These are phyloP conservation scores for Pomatostomus ruficeps DNA, from an alignment of 2,113 vertebrate genomes.

Conservation along the genomic window DNA sequence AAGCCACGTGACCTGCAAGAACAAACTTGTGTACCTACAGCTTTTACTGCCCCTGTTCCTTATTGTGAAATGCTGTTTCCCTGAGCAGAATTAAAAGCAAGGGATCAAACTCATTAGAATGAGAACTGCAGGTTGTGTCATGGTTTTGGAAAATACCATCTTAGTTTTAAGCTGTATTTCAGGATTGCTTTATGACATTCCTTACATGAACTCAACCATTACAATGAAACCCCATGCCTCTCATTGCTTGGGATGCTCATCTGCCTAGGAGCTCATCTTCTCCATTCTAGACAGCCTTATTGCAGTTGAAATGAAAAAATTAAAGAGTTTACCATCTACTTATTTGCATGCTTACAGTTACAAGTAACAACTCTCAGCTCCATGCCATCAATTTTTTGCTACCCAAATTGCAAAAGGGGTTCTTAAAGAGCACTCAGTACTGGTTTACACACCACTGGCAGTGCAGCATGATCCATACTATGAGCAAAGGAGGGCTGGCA, in stretches of 20 bases:
- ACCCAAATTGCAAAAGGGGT: background rate
- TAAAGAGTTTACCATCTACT: background rate
- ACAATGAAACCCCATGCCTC: background rate
- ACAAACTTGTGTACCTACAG: background rate
- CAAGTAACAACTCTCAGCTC: background rate
- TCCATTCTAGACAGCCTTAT: background rate
- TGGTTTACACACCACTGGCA: background rate
- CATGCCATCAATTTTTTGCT: background rate
- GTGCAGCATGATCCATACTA: background rate
- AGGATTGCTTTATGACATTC: background rate
- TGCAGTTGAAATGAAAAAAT: background rate
- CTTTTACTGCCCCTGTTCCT: background rate
- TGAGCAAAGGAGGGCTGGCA: background rate
- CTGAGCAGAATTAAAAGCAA: background rate
- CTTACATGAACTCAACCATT: background rate
- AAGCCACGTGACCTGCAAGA: background rate
- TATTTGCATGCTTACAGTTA: background rate
- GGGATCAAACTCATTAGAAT: background rate
- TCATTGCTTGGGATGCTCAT: background rate
- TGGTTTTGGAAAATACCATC: background rate
- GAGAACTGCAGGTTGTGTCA: background rate
- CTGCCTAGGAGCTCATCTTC: background rate
- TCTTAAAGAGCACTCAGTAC: background rate
- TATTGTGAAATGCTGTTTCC: background rate
- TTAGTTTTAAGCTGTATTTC: background rate